Percentiles rank a stretch among this genome's conserved stretches.
phyloP scores from a whole-genome alignment of 2,113 vertebrate genomes.

The Elephantulus edwardii region DNA sequence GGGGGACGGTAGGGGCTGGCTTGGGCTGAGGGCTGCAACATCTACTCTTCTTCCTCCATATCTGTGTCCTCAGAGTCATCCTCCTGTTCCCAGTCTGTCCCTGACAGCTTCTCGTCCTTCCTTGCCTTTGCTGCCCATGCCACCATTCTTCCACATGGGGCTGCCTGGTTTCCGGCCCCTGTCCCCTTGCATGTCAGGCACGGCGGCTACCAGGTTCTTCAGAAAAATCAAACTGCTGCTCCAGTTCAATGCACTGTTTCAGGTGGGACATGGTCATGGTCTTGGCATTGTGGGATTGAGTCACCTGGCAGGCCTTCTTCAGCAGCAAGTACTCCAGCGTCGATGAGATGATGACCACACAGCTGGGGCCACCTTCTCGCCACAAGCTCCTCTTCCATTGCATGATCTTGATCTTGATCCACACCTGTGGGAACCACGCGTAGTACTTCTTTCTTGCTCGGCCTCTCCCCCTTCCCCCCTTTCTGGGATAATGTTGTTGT shows the following conservation, averaged over 20 bases:
- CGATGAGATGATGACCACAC: no score
- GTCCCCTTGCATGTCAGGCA: conserved; percentile 95
- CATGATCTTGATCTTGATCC: no score
- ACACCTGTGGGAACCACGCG: no score
- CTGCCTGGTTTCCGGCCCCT: conserved; percentile 87
- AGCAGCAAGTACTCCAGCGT: conserved; percentile 94
- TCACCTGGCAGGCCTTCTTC: conserved; percentile 94
- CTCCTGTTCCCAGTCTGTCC: conserved; percentile 93
- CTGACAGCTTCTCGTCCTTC: conserved; percentile 93
- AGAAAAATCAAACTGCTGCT: conserved; percentile 97
- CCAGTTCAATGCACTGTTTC: conserved; percentile 96
- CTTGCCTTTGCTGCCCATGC: conserved; percentile 89
- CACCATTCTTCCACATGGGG: conserved; percentile 90
- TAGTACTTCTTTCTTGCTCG: no score
- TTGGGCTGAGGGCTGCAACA: conserved; percentile 83
- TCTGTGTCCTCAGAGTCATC: conserved; percentile 93
- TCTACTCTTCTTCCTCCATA: conserved; percentile 90
- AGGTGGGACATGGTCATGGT: conserved; percentile 95
- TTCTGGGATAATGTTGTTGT: no score
- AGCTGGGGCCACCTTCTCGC: no score
- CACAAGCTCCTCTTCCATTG: no score
- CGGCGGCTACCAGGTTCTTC: conserved; percentile 93
- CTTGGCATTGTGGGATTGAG: conserved; percentile 94
- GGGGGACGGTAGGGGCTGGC: no score
- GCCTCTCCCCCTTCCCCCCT: no score